phyloP scores from a whole-genome alignment of 1,140 invertebrate genomes.

The Euura saliciscinereae region DNA sequence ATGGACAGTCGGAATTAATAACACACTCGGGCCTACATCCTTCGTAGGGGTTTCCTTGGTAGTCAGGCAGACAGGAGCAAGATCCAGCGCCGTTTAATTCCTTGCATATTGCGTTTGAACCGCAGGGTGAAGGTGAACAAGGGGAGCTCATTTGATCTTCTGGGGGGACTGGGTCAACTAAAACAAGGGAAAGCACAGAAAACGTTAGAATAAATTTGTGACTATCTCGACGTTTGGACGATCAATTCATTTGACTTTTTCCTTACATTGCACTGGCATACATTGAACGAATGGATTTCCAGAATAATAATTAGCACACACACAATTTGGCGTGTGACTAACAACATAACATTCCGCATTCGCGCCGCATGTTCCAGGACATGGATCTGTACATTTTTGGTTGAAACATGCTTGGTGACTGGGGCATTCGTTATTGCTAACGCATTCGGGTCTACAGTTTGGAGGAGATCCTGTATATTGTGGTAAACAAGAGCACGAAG shows the following conservation, averaged over 20 bases:
- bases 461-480: conserved; percentile 55
- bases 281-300: conserved; percentile 64
- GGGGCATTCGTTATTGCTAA: conserved; percentile 52
- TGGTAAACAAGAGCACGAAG: conserved; percentile 53
- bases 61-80: conserved; percentile 67
- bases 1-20: conserved; percentile 69
- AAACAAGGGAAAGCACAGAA: conserved; percentile 17
- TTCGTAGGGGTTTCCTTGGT: conserved; percentile 69
- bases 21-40: conserved; percentile 73
- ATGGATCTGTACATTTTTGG: conserved; percentile 52
- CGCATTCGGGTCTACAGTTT: conserved; percentile 60
- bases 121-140: conserved; percentile 79
- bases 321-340: conserved; percentile 60
- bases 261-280: conserved; percentile 51
- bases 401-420: conserved; percentile 53
- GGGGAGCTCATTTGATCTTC: conserved; percentile 59
- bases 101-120: conserved; percentile 74
- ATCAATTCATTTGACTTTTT: conserved; percentile 21
- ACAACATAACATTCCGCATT: conserved; percentile 59
- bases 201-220: conserved; percentile 17
- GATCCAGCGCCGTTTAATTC: conserved; percentile 63
- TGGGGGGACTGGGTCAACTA: conserved; percentile 19
- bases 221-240: background rate
- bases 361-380: conserved; percentile 51
- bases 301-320: conserved; percentile 53